phyloP scores from a whole-genome alignment of 2,113 vertebrate genomes.

The Cathartes aura region DNA sequence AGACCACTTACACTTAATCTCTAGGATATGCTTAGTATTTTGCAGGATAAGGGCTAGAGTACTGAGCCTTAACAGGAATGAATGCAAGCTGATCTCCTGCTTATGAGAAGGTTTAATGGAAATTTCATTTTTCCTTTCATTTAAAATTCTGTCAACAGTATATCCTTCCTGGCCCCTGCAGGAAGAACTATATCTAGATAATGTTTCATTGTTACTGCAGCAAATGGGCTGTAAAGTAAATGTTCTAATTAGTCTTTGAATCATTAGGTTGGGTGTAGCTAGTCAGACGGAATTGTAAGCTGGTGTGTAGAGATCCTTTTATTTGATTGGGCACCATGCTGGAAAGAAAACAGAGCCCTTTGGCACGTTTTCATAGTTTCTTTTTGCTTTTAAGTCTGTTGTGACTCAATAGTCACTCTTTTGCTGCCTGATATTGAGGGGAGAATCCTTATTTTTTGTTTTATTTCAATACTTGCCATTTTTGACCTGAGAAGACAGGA shows the following conservation, averaged over 20 bases:
- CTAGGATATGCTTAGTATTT: not conserved
- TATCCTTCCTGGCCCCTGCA: conserved; percentile 3
- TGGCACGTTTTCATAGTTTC: not conserved
- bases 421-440: not conserved
- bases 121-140: conserved; percentile 32
- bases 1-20: conserved; percentile 23
- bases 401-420: not conserved
- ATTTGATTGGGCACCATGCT: not conserved
- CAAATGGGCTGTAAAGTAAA: conserved; percentile 61
- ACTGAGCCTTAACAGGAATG: not conserved
- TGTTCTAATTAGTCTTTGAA: conserved; percentile 53
- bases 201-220: conserved; percentile 48
- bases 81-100: not conserved
- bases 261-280: conserved; percentile 11
- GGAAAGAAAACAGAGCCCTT: not conserved
- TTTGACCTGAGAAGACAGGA: not conserved
- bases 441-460: not conserved
- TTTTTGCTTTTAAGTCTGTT: not conserved
- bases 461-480: not conserved
- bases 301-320: not conserved
- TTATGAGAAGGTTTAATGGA: conserved; percentile 7
- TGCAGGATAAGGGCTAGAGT: conserved; percentile 17
- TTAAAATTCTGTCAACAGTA: conserved; percentile 43
- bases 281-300: not conserved
- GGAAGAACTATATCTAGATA: not conserved